Percentiles rank a stretch among this genome's conserved stretches.
Conservation (phyloP, 1,140 invertebrate species). For the Ptiloglossa arizonensis region DNA sequence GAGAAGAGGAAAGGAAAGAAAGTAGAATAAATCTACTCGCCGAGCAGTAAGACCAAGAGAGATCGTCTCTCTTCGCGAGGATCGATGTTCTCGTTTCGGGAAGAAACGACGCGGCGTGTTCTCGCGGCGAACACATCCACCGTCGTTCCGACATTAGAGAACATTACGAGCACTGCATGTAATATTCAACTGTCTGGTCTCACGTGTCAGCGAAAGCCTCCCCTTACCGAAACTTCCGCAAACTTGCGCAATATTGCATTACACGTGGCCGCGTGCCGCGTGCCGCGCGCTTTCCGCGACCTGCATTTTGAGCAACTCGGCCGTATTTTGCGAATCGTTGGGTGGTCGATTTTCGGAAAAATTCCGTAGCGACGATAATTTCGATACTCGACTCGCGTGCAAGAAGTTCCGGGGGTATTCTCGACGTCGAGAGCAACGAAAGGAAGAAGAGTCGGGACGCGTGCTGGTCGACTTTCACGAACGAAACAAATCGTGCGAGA, state of each 20-base stretch:
- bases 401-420: no score
- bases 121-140: neutral
- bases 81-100: constrained; percentile 11
- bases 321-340: neutral
- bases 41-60: no score
- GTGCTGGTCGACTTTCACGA: no score
- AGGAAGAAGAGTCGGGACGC: no score
- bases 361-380: neutral
- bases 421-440: no score
- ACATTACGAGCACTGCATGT: constrained; percentile 11
- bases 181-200: constrained; percentile 44
- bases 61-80: no score
- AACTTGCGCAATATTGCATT: constrained; percentile 48
- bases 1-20: no score
- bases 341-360: neutral
- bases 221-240: constrained; percentile 32
- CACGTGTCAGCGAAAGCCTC: constrained; percentile 30
- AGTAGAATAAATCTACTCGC: no score
- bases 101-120: neutral
- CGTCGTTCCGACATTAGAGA: neutral
- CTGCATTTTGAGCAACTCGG: constrained; percentile 28
- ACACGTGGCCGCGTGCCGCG: constrained; percentile 23
- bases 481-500: no score
- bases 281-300: constrained; percentile 10
- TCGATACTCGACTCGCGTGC: neutral